phyloP scores from a whole-genome alignment of 2,888 invertebrate species.

The Leptinotarsa peninsularis region DNA sequence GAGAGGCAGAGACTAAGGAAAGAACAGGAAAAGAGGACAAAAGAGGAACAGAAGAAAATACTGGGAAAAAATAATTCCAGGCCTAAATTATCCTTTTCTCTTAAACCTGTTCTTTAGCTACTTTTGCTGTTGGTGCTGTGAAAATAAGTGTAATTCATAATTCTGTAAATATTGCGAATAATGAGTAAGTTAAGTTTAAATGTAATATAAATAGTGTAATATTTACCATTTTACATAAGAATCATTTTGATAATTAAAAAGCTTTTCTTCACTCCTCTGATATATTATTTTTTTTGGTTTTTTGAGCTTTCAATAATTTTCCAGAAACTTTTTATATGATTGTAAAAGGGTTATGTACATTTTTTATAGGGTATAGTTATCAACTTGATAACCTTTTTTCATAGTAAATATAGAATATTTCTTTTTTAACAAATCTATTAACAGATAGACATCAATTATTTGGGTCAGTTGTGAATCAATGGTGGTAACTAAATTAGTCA shows the following conservation, averaged over 20 bases:
- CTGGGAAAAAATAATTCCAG: conserved; percentile 97
- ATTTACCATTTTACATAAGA: conserved; percentile 3
- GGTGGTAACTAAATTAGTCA: too few species aligned
- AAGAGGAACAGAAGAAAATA: conserved; percentile 97
- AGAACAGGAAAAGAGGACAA: conserved; percentile 91
- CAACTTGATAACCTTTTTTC: too few species aligned
- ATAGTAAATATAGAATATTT: too few species aligned
- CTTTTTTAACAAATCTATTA: too few species aligned
- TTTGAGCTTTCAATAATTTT: background rate
- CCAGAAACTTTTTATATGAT: too few species aligned
- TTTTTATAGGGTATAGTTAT: too few species aligned
- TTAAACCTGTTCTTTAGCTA: conserved; percentile 74
- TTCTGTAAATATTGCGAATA: conserved; percentile 24
- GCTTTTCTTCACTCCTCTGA: background rate
- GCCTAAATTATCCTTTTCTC: conserved; percentile 92
- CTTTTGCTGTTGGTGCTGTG: conserved; percentile 37
- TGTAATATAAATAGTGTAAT: conserved; percentile 17
- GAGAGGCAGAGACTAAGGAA: conserved; percentile 92
- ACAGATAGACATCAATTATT: too few species aligned
- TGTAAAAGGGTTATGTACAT: too few species aligned
- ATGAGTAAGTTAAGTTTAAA: conserved; percentile 6
- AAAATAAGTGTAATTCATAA: conserved; percentile 11
- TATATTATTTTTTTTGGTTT: background rate
- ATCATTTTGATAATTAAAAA: conserved; percentile 7
- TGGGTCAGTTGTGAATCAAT: too few species aligned